These are phyloP conservation scores for Uromys caudimaculatus DNA, from an alignment of 2,797 vertebrate species.

Conservation along the genomic window DNA sequence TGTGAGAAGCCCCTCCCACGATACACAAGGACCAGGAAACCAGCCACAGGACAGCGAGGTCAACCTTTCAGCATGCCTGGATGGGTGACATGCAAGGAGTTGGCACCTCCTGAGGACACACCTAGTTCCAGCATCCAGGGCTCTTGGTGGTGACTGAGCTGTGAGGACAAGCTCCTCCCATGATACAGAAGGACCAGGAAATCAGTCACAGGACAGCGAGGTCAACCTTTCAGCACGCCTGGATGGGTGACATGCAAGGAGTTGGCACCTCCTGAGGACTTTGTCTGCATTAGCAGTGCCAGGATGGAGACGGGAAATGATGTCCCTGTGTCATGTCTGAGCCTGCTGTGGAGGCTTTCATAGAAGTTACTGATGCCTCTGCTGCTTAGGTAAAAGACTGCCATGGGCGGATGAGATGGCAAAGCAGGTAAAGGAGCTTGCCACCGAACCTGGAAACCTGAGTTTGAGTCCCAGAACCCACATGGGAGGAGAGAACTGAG, in stretches of 20 bases:
- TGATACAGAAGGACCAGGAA: accelerated
- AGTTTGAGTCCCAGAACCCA: neutral
- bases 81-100: too few relatives aligned
- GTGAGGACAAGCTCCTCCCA: neutral
- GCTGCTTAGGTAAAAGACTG: neutral
- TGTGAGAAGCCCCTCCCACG: neutral
- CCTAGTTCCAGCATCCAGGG: neutral
- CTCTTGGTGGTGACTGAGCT: neutral
- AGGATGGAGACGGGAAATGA: neutral
- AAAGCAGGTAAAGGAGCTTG: neutral
- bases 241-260: too few relatives aligned
- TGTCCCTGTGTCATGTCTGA: neutral
- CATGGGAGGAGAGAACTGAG: neutral
- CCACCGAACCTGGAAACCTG: neutral
- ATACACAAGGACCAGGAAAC: accelerated
- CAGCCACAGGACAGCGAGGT: accelerated
- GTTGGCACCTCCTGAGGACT: neutral
- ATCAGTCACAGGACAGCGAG: accelerated
- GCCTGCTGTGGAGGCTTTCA: neutral
- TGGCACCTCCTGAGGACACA: too few relatives aligned
- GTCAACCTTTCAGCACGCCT: neutral
- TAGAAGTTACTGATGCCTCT: neutral
- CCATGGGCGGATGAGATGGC: neutral
- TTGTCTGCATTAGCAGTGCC: too few relatives aligned
- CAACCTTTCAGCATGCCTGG: neutral